phyloP scores from a whole-genome alignment of 2,113 vertebrate species.

The Eptesicus fuscus region DNA sequence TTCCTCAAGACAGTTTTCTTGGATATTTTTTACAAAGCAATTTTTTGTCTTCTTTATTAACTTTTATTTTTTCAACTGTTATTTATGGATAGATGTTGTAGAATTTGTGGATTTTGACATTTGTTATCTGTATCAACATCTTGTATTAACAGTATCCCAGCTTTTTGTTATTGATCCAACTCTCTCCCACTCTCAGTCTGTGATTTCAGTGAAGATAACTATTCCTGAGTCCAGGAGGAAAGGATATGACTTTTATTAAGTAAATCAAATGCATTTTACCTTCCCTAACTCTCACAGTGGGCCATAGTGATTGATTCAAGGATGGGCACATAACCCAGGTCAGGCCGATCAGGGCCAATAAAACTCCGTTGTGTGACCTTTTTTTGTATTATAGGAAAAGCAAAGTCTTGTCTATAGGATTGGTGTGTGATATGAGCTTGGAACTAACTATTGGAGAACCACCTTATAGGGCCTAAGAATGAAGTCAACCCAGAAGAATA shows the following conservation, averaged over 20 bases:
- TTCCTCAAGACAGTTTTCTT: not conserved
- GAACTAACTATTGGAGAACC: not conserved
- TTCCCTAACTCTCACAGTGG: not conserved
- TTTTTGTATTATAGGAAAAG: not conserved
- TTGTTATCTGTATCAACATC: not conserved
- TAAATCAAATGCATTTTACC: not conserved
- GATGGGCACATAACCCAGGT: not conserved
- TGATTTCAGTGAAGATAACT: not conserved
- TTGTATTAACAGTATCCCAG: not conserved
- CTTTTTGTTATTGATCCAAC: not conserved
- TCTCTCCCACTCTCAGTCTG: not conserved
- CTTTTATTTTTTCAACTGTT: constrained; percentile 24
- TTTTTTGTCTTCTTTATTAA: constrained; percentile 3
- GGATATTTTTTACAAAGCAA: not conserved
- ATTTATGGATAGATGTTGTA: not conserved
- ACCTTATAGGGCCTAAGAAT: not conserved
- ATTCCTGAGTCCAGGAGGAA: not conserved
- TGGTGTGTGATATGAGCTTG: not conserved
- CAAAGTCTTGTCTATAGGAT: not conserved
- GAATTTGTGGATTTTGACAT: constrained; percentile 4
- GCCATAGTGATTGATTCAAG: not conserved
- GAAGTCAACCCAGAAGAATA: not conserved
- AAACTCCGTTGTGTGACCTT: not conserved
- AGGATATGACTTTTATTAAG: not conserved
- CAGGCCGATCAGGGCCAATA: not conserved